Evolutionary conservation across 2,888 invertebrate genomes (phyloP).

Genomic region (Incurvaria masculella): DNA sequence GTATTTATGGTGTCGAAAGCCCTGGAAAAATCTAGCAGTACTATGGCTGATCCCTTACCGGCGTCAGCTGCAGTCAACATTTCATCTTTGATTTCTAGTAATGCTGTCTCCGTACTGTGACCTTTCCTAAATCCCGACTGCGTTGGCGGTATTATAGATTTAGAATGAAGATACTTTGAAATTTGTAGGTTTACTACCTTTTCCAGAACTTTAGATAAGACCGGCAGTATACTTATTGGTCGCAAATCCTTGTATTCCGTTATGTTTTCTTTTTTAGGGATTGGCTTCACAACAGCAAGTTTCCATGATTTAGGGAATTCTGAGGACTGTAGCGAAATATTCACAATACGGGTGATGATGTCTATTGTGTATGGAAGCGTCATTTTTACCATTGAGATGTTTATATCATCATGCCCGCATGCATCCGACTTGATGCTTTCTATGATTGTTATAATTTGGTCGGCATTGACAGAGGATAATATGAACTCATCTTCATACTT

Average conservation of each 20-base stretch:
- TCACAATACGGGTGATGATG: neutral
- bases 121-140: neutral
- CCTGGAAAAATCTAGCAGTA: slow-evolving; percentile 1
- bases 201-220: neutral
- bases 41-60: neutral
- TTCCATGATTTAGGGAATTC: too few species aligned
- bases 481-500: too few species aligned
- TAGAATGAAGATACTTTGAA: neutral
- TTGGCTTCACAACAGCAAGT: too few species aligned
- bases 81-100: neutral
- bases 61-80: neutral
- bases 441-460: neutral
- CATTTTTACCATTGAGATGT: neutral
- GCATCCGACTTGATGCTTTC: neutral
- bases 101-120: neutral
- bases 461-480: neutral
- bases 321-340: too few species aligned
- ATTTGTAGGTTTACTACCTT: neutral
- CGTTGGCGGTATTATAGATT: neutral
- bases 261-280: too few species aligned
- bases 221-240: neutral
- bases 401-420: neutral
- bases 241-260: neutral
- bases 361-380: neutral
- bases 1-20: neutral